These are phyloP conservation scores for Peucedramus taeniatus DNA, from an alignment of 2,113 vertebrate species.

Conservation along the genomic window DNA sequence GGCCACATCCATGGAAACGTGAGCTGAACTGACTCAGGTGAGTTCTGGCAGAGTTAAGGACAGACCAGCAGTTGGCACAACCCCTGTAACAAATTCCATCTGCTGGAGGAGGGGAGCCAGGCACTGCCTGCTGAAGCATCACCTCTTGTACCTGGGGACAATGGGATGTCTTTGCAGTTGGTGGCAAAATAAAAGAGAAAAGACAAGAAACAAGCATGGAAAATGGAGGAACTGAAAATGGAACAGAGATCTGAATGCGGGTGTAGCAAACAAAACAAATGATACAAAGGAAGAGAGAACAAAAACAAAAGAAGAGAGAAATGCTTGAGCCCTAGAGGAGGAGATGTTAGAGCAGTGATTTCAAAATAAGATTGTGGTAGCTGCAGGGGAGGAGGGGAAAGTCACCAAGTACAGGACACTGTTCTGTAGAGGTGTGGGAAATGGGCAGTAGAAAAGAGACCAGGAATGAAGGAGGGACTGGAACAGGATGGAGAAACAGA, in stretches of 20 bases:
- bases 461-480: not conserved
- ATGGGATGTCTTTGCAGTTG: not conserved
- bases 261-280: not conserved
- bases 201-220: not conserved
- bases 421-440: not conserved
- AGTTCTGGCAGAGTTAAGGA: not conserved
- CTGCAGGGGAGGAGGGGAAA: not conserved
- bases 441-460: not conserved
- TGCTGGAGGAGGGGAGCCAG: not conserved
- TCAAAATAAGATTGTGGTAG: not conserved
- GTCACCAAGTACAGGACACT: not conserved
- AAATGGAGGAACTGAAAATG: not conserved
- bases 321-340: not conserved
- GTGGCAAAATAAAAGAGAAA: not conserved
- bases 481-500: not conserved
- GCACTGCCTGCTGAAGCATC: not conserved
- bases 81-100: not conserved
- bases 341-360: not conserved
- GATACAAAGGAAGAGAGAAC: not conserved
- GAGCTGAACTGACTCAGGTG: not conserved
- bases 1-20: not conserved
- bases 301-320: not conserved
- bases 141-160: not conserved
- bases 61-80: not conserved
- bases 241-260: not conserved